These are phyloP conservation scores for Phalera bucephala DNA, from an alignment of 2,888 invertebrate genomes.

Conservation along the genomic window DNA sequence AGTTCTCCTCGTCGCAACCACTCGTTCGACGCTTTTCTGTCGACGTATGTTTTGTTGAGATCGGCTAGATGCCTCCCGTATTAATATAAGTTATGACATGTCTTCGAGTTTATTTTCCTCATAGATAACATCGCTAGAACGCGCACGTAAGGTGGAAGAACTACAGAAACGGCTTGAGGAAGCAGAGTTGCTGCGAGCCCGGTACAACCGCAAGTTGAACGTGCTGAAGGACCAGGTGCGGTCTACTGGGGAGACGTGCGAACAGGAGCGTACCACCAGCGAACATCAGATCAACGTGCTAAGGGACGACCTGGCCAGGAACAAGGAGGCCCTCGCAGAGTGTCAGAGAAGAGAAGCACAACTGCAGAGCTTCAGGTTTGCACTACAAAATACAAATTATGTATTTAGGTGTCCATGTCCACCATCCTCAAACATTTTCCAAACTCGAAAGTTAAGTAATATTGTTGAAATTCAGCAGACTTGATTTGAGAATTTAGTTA, in stretches of 20 bases:
- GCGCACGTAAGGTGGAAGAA: constrained; percentile 92
- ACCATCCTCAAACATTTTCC: too few species aligned
- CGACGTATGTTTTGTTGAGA: too few species aligned
- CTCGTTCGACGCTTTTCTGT: too few species aligned
- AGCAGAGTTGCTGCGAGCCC: constrained; percentile 89
- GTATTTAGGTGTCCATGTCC: too few species aligned
- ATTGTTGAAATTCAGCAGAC: too few species aligned
- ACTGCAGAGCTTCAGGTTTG: constrained; percentile 88
- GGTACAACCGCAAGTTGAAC: constrained; percentile 88
- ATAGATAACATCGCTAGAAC: constrained; percentile 93
- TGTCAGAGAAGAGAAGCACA: constrained; percentile 90
- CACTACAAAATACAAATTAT: too few species aligned
- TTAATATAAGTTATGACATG: too few species aligned
- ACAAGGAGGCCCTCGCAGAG: constrained; percentile 89
- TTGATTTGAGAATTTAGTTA: too few species aligned
- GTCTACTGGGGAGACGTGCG: constrained; percentile 85
- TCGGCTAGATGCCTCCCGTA: too few species aligned
- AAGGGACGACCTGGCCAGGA: constrained; percentile 88
- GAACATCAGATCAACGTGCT: constrained; percentile 88
- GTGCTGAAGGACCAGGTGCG: constrained; percentile 89
- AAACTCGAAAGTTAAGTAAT: too few species aligned
- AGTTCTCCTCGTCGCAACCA: too few species aligned
- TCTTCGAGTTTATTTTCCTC: too few species aligned
- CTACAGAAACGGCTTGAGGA: constrained; percentile 91
- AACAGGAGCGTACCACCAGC: constrained; percentile 86